Percentiles rank a stretch among this genome's conserved stretches.
These are phyloP conservation scores for Oscheius sp. DNA, from an alignment of 2,888 invertebrate genomes.

Conservation along the genomic window DNA sequence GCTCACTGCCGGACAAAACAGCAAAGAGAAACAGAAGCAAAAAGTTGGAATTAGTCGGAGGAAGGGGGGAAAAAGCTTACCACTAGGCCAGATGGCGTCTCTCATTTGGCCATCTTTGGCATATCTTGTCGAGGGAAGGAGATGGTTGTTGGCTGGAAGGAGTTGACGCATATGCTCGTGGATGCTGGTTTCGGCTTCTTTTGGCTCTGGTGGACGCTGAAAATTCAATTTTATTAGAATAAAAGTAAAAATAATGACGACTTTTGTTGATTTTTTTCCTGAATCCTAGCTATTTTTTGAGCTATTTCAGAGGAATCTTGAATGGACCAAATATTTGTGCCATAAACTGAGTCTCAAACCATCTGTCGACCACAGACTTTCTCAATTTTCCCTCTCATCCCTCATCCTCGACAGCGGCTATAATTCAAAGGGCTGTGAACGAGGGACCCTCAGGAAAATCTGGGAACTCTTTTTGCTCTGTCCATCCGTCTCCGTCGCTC, in stretches of 20 bases:
- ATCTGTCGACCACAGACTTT: too few species aligned
- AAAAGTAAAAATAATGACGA: too few species aligned
- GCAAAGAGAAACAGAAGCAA: too few species aligned
- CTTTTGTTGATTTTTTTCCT: too few species aligned
- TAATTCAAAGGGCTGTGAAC: too few species aligned
- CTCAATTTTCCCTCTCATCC: too few species aligned
- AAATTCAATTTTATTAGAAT: too few species aligned
- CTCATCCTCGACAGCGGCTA: not conserved
- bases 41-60: slow-evolving; percentile 3
- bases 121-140: slow-evolving; percentile 24
- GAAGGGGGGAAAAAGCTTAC: slow-evolving; percentile 13
- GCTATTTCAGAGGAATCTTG: too few species aligned
- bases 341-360: too few species aligned
- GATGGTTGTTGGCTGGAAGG: slow-evolving; percentile 1
- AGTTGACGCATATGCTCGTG: slow-evolving; percentile 27
- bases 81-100: slow-evolving; percentile 25
- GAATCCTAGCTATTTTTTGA: too few species aligned
- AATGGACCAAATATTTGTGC: too few species aligned
- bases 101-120: slow-evolving; percentile 22
- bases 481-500: slow-evolving; percentile 11
- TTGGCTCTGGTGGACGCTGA: slow-evolving; percentile 23
- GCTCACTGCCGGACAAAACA: too few species aligned
- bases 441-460: not conserved
- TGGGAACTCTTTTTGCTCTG: slow-evolving; percentile 14
- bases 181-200: slow-evolving; percentile 25